Evolutionary conservation across 1,140 invertebrate species (phyloP).

Genomic region (Charaxes varanes): DNA sequence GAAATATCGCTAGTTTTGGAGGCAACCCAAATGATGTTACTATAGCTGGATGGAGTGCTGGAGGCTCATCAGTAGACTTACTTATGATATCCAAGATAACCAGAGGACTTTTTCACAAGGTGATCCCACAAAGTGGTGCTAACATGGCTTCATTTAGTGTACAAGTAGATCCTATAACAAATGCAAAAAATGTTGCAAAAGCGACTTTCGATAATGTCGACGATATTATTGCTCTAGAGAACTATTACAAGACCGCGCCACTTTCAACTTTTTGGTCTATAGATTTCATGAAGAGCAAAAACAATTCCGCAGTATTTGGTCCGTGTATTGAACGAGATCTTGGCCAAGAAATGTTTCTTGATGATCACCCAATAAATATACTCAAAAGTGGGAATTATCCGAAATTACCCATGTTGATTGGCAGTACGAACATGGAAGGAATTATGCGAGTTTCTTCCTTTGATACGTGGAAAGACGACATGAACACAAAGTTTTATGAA

Average conservation of each 20-base stretch:
- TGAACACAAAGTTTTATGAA: constrained; percentile 27
- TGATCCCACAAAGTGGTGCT: too few species aligned
- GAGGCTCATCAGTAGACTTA: too few species aligned
- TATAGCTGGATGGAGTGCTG: too few species aligned
- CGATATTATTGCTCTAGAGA: constrained; percentile 25
- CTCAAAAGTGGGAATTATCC: constrained; percentile 26
- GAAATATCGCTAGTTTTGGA: too few species aligned
- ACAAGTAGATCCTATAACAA: too few species aligned
- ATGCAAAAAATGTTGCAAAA: constrained; percentile 22
- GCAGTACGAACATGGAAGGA: constrained; percentile 33
- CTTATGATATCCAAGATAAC: too few species aligned
- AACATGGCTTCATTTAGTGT: too few species aligned
- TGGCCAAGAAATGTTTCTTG: constrained; percentile 21
- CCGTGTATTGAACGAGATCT: constrained; percentile 31
- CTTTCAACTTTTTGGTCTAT: constrained; percentile 8
- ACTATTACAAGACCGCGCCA: constrained; percentile 27
- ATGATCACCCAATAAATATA: constrained; percentile 25
- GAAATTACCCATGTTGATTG: constrained; percentile 26
- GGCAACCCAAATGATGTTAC: too few species aligned
- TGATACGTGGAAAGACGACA: constrained; percentile 19
- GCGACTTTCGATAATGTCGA: constrained; percentile 19
- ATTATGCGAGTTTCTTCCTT: constrained; percentile 16
- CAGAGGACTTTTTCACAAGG: too few species aligned
- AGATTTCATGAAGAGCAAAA: constrained; percentile 3
- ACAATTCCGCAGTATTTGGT: constrained; percentile 17